Evolutionary conservation across 1,140 invertebrate genomes (phyloP).

Genomic region (Drosophila lini): DNA sequence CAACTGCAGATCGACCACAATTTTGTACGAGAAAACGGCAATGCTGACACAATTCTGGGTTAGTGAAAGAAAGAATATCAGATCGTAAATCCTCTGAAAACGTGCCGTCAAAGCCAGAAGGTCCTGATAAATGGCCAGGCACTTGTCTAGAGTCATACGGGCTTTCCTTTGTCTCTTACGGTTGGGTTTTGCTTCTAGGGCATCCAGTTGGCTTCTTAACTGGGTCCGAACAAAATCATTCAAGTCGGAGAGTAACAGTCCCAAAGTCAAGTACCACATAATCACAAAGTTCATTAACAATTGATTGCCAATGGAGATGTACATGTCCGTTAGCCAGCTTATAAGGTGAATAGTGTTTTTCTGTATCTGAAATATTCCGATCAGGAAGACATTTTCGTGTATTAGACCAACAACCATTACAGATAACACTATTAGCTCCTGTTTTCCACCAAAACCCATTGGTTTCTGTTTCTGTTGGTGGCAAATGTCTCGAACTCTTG

Average conservation of each 20-base stretch:
- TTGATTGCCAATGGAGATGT: not conserved
- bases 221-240: constrained; percentile 26
- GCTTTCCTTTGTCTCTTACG: not conserved
- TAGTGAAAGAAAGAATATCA: constrained; percentile 29
- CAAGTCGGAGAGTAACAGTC: constrained; percentile 17
- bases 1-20: not conserved
- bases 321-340: constrained; percentile 3
- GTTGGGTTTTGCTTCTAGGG: not conserved
- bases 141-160: constrained; percentile 13
- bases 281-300: constrained; percentile 21
- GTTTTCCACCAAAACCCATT: constrained; percentile 9
- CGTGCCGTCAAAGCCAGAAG: constrained; percentile 9
- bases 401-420: not conserved
- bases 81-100: constrained; percentile 36
- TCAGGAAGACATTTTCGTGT: not conserved
- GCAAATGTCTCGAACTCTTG: constrained; percentile 1
- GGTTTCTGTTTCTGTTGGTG: not conserved
- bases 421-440: constrained; percentile 29
- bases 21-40: not conserved
- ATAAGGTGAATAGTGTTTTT: rapidly evolving
- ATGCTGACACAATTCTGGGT: not conserved
- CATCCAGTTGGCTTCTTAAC: constrained; percentile 9
- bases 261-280: constrained; percentile 45
- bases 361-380: not conserved
- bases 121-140: constrained; percentile 37